Base-by-base conservation (phyloP, 2,888 invertebrate genomes). In the Drosophila picticornis region DNA sequence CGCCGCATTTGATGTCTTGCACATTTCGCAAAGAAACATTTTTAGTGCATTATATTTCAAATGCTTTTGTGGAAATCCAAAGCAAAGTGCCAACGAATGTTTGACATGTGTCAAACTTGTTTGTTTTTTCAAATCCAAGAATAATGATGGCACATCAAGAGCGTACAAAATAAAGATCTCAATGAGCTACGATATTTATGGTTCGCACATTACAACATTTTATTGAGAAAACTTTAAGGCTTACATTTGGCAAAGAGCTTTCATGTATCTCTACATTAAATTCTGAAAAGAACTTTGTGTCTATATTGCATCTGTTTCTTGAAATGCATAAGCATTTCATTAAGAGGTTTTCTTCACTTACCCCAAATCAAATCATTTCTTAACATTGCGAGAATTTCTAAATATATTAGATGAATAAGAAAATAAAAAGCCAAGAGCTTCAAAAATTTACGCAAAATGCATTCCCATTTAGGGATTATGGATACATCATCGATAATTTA, bases 91-190 rank as follows among this genome's bases (percentile, higher is more conserved):
- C 40, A 64, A 64, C 53, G 51, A 65, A 64, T 88, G 51, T 83
- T 71, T 78, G 83, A 84, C 90, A 73, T 75, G 76, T 89, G 82
- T 84, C 79, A 62, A 56, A 70, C 34, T 5, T 34, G 29, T 27
- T 27, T 40, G 11, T 34, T 50, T 34, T 40, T 9, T 25, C 43
- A 13, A 58, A 48, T 40, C 36, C 11, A n/a, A n/a, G 34, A 56
- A 31, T 38, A 38, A 6, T 60, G 27, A 16, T 36, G 4, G 19
- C 11, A 11, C 19, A 13, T 10, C 34, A 27, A 34, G 9, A 10
- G 29, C 22, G 5, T 31, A 13, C 16, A 4, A n/a, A 22, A 13
- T n/a, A n/a, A 7, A 51, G 11, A n/a, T 11, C 19, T 29, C 51
- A n/a, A n/a, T 29, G 51, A 46, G 25, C 0, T 16, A 9, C 46